Percentiles rank a stretch among this genome's conserved stretches.
phyloP scores from a whole-genome alignment of 2,797 vertebrate species.

The Ctenopoma kingsleyae region DNA sequence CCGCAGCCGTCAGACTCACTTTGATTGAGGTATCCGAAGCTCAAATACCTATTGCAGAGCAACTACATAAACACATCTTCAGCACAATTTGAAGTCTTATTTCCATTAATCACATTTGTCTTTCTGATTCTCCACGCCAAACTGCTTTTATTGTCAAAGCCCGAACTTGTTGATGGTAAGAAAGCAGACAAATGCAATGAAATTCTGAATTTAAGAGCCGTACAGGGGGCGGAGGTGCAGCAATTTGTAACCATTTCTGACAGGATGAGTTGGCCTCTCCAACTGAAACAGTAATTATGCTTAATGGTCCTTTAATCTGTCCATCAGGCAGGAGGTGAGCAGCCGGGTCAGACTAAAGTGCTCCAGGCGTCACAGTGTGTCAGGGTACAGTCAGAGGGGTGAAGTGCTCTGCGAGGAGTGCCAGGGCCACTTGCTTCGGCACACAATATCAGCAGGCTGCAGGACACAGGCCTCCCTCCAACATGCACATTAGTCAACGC shows the following conservation, averaged over 20 bases:
- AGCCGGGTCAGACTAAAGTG: conserved; percentile 83
- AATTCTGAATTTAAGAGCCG: conserved; percentile 73
- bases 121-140: conserved; percentile 12
- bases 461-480: conserved; percentile 44
- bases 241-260: conserved; percentile 85
- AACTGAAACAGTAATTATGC: conserved; percentile 86
- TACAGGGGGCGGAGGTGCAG: conserved; percentile 60
- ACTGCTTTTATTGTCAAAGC: conserved; percentile 44
- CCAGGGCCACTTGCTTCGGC: conserved; percentile 53
- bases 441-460: conserved; percentile 39
- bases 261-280: conserved; percentile 80
- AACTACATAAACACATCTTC: conserved; percentile 1
- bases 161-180: conserved; percentile 54
- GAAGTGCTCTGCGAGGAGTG: conserved; percentile 61
- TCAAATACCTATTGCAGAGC: conserved; percentile 11
- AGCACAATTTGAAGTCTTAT: neutral
- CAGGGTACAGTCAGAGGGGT: conserved; percentile 75
- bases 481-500: conserved; percentile 54
- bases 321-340: conserved; percentile 82
- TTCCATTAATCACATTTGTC: conserved; percentile 30
- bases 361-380: conserved; percentile 74
- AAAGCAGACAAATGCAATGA: conserved; percentile 64
- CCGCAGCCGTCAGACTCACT: conserved; percentile 47
- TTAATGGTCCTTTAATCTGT: conserved; percentile 88
- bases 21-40: conserved; percentile 36